A percentile compares a stretch with the other conserved stretches of the same genome.
These are phyloP conservation scores for Chamaedrilus cognettii DNA, from an alignment of 2,888 invertebrate species.

Conservation along the genomic window DNA sequence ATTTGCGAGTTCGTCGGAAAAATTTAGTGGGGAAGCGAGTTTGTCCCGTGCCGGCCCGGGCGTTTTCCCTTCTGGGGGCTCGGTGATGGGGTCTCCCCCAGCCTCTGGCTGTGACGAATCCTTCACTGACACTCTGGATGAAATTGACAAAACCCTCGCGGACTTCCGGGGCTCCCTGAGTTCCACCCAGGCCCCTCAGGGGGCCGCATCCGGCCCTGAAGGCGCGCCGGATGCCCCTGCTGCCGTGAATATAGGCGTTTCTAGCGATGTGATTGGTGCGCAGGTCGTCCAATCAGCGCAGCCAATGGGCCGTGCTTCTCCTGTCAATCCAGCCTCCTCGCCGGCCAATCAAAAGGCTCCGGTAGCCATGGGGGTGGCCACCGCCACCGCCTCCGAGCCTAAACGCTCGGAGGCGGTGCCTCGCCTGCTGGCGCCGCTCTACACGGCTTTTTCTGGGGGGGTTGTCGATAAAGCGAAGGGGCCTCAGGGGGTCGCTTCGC, in stretches of 20 bases:
- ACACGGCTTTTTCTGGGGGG: slow-evolving; percentile 1
- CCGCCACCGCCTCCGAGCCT: no score
- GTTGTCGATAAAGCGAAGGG: not conserved
- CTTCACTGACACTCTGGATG: not conserved
- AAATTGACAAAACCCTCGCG: not conserved
- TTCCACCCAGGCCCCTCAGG: not conserved
- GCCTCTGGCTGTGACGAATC: no score
- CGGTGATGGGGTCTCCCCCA: no score
- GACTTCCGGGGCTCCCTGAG: not conserved
- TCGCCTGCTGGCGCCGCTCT: not conserved
- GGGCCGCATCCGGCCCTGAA: not conserved
- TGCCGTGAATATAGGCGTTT: not conserved
- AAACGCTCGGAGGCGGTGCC: slow-evolving; percentile 1
- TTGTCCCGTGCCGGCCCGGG: no score
- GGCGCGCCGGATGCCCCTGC: not conserved
- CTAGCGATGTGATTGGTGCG: not conserved
- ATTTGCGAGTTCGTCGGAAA: no score
- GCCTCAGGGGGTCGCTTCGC: no score
- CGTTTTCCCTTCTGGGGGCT: no score
- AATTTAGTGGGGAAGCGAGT: no score
- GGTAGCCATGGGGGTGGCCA: no score
- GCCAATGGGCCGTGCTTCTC: not conserved
- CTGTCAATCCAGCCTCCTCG: not conserved
- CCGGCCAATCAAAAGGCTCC: no score
- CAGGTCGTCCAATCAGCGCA: not conserved